Percentiles rank a stretch among this genome's conserved stretches.
phyloP scores from a whole-genome alignment of 2,113 vertebrate species.

The Corythaeola cristata region DNA sequence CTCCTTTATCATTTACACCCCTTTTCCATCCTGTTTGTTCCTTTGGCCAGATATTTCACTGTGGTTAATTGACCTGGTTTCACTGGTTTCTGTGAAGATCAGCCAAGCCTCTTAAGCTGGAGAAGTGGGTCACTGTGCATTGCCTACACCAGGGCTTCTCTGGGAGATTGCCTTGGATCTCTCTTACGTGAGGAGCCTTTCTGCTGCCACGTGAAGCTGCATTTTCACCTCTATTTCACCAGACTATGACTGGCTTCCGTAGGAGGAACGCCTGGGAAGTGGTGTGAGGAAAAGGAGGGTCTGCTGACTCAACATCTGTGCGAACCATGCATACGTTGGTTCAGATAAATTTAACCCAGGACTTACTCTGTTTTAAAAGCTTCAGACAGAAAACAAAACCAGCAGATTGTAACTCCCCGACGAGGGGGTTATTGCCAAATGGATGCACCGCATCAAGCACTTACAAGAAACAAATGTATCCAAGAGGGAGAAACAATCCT shows the following conservation, averaged over 20 bases:
- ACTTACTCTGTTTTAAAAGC: background rate
- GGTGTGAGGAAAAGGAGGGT: background rate
- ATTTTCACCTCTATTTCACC: background rate
- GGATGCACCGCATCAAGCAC: background rate
- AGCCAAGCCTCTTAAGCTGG: constrained; percentile 1
- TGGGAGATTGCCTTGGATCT: background rate
- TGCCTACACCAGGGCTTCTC: background rate
- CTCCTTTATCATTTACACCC: constrained; percentile 10
- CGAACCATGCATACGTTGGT: rapidly evolving
- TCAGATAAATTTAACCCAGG: background rate
- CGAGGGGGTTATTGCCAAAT: background rate
- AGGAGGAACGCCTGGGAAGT: background rate
- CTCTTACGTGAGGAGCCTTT: background rate
- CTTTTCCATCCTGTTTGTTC: background rate
- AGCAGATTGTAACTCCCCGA: background rate
- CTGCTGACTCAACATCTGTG: background rate
- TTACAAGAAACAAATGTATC: constrained; percentile 24
- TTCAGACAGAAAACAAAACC: background rate
- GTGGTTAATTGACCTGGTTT: background rate
- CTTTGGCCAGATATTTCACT: background rate
- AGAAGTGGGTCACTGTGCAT: background rate
- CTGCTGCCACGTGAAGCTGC: background rate
- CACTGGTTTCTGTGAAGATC: background rate
- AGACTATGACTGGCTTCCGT: background rate
- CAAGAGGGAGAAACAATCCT: constrained; percentile 16